These are phyloP conservation scores for Bombus impatiens DNA, from an alignment of 1,140 invertebrate species.

Conservation along the genomic window DNA sequence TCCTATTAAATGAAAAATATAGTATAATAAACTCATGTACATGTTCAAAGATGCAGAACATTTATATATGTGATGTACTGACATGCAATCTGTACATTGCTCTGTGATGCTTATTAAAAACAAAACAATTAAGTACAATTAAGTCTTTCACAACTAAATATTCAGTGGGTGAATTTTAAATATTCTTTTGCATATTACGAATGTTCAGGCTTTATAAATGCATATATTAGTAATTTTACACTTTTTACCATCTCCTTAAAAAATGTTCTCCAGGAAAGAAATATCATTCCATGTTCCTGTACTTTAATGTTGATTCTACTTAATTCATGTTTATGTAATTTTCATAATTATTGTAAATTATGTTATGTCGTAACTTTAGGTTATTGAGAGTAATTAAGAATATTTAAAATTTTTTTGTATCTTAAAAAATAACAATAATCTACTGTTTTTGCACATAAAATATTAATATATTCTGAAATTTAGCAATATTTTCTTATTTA, in stretches of 20 bases:
- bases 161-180: conserved; percentile 6
- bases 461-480: not conserved
- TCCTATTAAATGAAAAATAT: conserved; percentile 20
- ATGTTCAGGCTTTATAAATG: conserved; percentile 1
- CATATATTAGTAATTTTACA: conserved; percentile 20
- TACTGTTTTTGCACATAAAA: not conserved
- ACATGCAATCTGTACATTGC: conserved; percentile 22
- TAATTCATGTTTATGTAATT: conserved; percentile 15
- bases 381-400: not conserved
- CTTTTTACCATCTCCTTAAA: not conserved
- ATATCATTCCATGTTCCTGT: conserved; percentile 17
- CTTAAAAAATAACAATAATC: not conserved
- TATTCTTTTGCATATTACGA: conserved; percentile 23
- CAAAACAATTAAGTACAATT: conserved; percentile 41
- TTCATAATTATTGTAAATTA: conserved; percentile 7
- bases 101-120: conserved; percentile 46
- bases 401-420: not conserved
- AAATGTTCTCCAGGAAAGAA: conserved; percentile 3
- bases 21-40: conserved; percentile 23
- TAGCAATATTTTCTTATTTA: not conserved
- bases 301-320: conserved; percentile 13
- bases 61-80: conserved; percentile 34
- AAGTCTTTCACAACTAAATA: conserved; percentile 35
- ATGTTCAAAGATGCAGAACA: conserved; percentile 25
- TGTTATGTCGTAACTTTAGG: not conserved